phyloP scores from a whole-genome alignment of 2,888 invertebrate genomes.

The Orchestes rusci region DNA sequence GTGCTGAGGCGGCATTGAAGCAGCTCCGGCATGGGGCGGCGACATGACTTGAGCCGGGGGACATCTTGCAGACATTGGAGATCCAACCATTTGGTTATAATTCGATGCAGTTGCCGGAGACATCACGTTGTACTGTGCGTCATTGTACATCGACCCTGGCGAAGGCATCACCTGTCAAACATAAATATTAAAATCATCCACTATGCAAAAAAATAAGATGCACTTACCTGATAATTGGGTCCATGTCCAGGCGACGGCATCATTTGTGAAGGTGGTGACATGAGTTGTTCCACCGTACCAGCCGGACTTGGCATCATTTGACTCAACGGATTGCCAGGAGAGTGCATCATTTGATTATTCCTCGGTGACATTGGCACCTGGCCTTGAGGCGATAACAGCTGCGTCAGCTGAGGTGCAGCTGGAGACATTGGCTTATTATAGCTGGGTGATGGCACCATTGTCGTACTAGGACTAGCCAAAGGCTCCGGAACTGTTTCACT shows the following conservation, averaged over 20 bases:
- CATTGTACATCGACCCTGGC: constrained; percentile 34
- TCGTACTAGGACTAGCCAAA: constrained; percentile 34
- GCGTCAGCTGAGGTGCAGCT: constrained; percentile 28
- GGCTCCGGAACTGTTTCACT: constrained; percentile 35
- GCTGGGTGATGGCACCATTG: constrained; percentile 25
- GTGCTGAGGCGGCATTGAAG: constrained; percentile 21
- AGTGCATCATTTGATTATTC: constrained; percentile 32
- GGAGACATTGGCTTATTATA: constrained; percentile 32
- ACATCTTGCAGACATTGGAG: constrained; percentile 31
- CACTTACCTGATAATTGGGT: constrained; percentile 28
- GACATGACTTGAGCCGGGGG: constrained; percentile 36
- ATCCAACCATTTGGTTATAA: constrained; percentile 32
- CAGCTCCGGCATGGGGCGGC: constrained; percentile 7
- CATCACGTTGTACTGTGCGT: constrained; percentile 24
- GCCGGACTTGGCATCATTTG: constrained; percentile 17
- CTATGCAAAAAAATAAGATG: neutral
- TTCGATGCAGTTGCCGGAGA: constrained; percentile 24
- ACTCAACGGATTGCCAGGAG: constrained; percentile 21
- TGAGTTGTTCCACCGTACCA: constrained; percentile 25
- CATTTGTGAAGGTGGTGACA: constrained; percentile 32
- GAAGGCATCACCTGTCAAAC: constrained; percentile 28
- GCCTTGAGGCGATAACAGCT: constrained; percentile 28
- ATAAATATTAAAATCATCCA: neutral
- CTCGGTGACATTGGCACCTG: constrained; percentile 28
- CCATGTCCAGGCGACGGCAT: constrained; percentile 30